These are phyloP conservation scores for Eidolon dupreanum DNA, from an alignment of 2,797 vertebrate species.

Conservation along the genomic window DNA sequence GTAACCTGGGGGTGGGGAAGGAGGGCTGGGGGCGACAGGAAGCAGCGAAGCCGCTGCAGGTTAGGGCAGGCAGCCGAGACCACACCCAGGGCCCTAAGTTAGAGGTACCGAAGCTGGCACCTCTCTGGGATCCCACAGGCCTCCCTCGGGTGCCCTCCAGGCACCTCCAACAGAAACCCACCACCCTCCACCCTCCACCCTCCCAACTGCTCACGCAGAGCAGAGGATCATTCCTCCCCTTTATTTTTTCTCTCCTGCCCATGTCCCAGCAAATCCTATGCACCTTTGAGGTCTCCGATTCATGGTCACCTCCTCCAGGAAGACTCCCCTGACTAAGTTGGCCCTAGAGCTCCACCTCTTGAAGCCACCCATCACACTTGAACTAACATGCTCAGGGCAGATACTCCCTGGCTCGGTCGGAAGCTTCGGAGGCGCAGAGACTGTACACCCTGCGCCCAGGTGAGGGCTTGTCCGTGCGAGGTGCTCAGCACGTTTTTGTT, in stretches of 20 bases:
- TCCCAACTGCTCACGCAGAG: not conserved
- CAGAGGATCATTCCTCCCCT: not conserved
- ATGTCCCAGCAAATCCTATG: not conserved
- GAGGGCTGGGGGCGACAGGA: not conserved
- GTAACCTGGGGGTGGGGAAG: too few relatives aligned
- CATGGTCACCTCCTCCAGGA: not conserved
- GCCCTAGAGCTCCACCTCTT: not conserved
- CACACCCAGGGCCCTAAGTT: not conserved
- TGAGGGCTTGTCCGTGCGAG: accelerated
- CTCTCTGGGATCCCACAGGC: not conserved
- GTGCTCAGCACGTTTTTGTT: not conserved
- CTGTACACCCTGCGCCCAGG: not conserved
- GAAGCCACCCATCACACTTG: not conserved
- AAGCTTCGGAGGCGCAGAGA: not conserved
- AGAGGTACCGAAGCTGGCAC: not conserved
- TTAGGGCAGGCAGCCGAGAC: not conserved
- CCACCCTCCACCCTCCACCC: not conserved
- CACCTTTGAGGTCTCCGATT: not conserved
- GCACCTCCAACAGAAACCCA: too few relatives aligned
- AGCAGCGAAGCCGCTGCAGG: not conserved
- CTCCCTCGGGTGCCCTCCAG: not conserved
- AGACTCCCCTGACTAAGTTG: not conserved
- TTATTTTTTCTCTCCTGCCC: not conserved
- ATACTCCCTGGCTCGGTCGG: not conserved
- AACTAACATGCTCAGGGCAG: not conserved